phyloP scores from a whole-genome alignment of 1,140 invertebrate species.

The Pygmarrhopalites habei region DNA sequence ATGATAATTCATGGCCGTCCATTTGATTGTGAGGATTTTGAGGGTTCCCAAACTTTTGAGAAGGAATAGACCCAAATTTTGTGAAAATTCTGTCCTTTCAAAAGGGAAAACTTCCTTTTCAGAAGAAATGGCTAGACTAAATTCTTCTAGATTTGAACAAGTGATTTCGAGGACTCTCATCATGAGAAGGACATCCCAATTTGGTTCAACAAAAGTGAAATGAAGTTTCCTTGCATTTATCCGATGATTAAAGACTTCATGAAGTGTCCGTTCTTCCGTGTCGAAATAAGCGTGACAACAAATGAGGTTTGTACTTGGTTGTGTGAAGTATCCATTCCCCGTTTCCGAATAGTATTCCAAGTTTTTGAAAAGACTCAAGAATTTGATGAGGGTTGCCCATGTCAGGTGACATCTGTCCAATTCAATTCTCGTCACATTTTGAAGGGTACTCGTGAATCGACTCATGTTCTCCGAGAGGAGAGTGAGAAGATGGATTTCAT shows the following conservation, averaged over 20 bases:
- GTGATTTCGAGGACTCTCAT: constrained; percentile 10
- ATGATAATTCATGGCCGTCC: constrained; percentile 8
- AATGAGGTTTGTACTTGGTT: neutral
- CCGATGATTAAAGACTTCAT: neutral
- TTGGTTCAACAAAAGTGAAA: neutral
- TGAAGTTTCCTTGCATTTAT: neutral
- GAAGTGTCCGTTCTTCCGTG: neutral
- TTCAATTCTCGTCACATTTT: neutral
- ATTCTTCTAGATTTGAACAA: constrained; percentile 11
- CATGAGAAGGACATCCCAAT: neutral
- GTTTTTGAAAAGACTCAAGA: constrained; percentile 7
- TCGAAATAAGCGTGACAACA: neutral
- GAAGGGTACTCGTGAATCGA: neutral
- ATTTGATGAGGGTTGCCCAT: constrained; percentile 10
- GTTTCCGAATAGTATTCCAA: neutral
- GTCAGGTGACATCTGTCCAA: neutral
- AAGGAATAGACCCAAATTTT: constrained; percentile 13
- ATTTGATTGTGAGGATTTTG: constrained; percentile 11
- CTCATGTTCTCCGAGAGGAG: neutral
- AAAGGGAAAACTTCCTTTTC: constrained; percentile 2
- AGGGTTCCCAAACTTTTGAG: constrained; percentile 6
- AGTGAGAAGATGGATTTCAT: neutral
- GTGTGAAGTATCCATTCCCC: neutral
- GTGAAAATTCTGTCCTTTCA: constrained; percentile 20
- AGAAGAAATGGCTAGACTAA: constrained; percentile 1